These are phyloP conservation scores for Molossus molossus DNA, from an alignment of 2,797 vertebrate genomes.

Conservation along the genomic window DNA sequence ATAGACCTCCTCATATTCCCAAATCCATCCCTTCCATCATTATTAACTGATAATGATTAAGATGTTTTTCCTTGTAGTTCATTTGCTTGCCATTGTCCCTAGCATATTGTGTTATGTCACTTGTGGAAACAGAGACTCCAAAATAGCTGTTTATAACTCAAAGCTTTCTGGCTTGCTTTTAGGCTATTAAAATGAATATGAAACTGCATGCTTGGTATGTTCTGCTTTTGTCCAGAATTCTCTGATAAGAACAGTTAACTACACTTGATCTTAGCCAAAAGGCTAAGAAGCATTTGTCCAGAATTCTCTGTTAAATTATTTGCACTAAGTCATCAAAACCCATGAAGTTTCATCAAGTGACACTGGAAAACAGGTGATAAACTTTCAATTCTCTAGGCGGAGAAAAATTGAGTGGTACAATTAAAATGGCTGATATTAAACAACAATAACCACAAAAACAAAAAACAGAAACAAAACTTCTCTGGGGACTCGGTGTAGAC, in stretches of 20 bases:
- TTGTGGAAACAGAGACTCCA: neutral
- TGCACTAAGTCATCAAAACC: neutral
- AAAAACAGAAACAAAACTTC: neutral
- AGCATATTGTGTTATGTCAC: neutral
- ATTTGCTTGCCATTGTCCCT: neutral
- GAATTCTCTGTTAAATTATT: constrained; percentile 66
- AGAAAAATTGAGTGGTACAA: neutral
- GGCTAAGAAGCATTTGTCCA: constrained; percentile 32
- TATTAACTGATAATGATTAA: neutral
- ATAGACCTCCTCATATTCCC: neutral
- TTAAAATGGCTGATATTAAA: constrained; percentile 5
- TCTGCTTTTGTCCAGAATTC: constrained; percentile 68
- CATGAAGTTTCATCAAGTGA: constrained; percentile 63
- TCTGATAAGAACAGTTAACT: neutral
- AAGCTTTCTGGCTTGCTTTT: constrained; percentile 57
- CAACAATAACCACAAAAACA: neutral
- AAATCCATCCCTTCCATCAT: neutral
- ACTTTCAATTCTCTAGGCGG: neutral
- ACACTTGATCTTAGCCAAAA: neutral
- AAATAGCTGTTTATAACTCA: constrained; percentile 57
- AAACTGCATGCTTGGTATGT: neutral
- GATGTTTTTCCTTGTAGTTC: neutral
- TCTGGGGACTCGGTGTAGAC: neutral
- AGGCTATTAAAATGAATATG: constrained; percentile 44
- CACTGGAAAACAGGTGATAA: constrained; percentile 14